Evolutionary conservation across 2,797 vertebrate species (phyloP).

Genomic region (Poecilia wingei): DNA sequence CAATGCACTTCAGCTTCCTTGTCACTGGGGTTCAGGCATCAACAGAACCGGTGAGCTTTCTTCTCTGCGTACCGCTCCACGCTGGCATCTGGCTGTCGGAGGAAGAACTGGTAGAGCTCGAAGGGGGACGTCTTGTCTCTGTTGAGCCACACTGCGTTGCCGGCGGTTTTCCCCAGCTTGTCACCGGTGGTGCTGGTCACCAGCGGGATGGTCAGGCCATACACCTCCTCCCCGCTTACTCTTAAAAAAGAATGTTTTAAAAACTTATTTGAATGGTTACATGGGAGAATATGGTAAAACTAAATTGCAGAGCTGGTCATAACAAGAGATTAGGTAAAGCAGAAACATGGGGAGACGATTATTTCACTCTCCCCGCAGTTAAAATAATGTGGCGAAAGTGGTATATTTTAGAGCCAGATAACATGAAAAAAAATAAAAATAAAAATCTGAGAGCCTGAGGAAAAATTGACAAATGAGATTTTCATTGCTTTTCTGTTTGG

Average conservation of each 20-base stretch:
- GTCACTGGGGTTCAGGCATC: neutral
- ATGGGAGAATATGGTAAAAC: neutral
- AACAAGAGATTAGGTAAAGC: neutral
- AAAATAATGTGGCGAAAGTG: neutral
- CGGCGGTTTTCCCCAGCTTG: slow-evolving; percentile 95
- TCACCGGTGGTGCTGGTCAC: slow-evolving; percentile 91
- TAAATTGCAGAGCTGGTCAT: neutral
- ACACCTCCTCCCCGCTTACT: slow-evolving; percentile 89
- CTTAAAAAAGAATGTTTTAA: slow-evolving; percentile 65
- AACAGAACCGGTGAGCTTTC: neutral
- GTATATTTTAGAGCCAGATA: too few relatives aligned
- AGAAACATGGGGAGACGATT: neutral
- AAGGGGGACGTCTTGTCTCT: slow-evolving; percentile 92
- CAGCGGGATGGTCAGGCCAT: slow-evolving; percentile 92
- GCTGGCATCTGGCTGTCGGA: slow-evolving; percentile 86
- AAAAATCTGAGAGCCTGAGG: too few relatives aligned
- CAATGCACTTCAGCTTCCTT: neutral
- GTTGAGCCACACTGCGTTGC: slow-evolving; percentile 96
- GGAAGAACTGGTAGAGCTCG: slow-evolving; percentile 95
- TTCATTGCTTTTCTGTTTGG: neutral
- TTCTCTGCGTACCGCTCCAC: slow-evolving; percentile 83
- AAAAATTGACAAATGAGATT: neutral
- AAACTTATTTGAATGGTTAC: neutral
- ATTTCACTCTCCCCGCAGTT: neutral
- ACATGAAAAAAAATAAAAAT: too few relatives aligned